Evolutionary conservation across 2,888 invertebrate genomes (phyloP).

Genomic region (Heliconius ethilla): DNA sequence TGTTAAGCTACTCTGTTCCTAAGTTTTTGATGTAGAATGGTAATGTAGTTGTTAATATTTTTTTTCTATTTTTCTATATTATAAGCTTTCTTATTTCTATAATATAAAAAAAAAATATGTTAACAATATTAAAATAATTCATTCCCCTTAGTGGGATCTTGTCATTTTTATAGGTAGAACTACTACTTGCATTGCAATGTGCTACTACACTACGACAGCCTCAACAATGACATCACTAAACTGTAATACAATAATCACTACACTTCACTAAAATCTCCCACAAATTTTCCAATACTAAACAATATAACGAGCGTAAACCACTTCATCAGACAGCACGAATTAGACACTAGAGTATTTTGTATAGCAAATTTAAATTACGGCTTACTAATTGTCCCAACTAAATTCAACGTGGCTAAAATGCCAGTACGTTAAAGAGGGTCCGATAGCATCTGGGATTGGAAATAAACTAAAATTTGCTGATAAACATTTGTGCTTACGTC

Average conservation of each 20-base stretch:
- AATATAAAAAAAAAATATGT: too few species aligned
- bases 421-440: constrained; percentile 42
- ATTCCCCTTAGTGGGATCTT: too few species aligned
- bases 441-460: constrained; percentile 26
- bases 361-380: constrained; percentile 47
- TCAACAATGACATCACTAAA: too few species aligned
- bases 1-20: too few species aligned
- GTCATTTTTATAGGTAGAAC: too few species aligned
- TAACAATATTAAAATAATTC: too few species aligned
- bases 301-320: constrained; percentile 37
- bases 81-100: too few species aligned
- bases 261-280: background rate
- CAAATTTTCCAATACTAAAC: constrained; percentile 27
- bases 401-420: constrained; percentile 43
- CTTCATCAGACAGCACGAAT: constrained; percentile 43
- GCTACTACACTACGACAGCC: too few species aligned
- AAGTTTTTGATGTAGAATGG: too few species aligned
- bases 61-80: too few species aligned
- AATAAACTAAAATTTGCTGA: constrained; percentile 15
- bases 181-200: too few species aligned
- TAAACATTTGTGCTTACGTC: background rate
- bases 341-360: constrained; percentile 37
- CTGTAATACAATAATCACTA: background rate
- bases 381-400: constrained; percentile 47
- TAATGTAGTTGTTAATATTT: too few species aligned